A percentile compares a stretch with the other conserved stretches of the same genome.
phyloP scores from a whole-genome alignment of 1,140 invertebrate species.

The Leptinotarsa lineolata region DNA sequence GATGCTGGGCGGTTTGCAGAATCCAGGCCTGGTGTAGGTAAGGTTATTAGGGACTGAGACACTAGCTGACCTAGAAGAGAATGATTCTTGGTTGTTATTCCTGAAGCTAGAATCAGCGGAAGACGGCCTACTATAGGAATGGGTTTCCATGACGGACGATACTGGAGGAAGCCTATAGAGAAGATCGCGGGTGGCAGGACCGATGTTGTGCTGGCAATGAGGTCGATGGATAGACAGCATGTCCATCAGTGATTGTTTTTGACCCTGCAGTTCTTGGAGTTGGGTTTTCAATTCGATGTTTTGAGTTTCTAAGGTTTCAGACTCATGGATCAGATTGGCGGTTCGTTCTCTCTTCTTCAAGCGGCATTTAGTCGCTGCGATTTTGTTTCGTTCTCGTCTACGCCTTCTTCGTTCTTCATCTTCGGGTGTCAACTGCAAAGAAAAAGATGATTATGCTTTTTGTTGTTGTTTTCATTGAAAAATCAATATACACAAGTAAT shows the following conservation, averaged over 20 bases:
- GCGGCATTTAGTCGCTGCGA: slow-evolving; percentile 93
- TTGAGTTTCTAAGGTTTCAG: slow-evolving; percentile 82
- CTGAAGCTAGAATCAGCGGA: slow-evolving; percentile 38
- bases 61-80: slow-evolving; percentile 36
- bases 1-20: slow-evolving; percentile 48
- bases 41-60: slow-evolving; percentile 36
- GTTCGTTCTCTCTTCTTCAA: slow-evolving; percentile 92
- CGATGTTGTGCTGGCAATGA: slow-evolving; percentile 68
- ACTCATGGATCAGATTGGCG: slow-evolving; percentile 83
- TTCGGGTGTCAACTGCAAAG: slow-evolving; percentile 80
- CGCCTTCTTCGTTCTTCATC: slow-evolving; percentile 84
- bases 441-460: not conserved
- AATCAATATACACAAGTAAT: too few relatives aligned
- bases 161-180: slow-evolving; percentile 49
- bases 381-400: slow-evolving; percentile 89
- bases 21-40: slow-evolving; percentile 40
- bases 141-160: slow-evolving; percentile 51
- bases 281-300: slow-evolving; percentile 84
- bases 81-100: slow-evolving; percentile 38
- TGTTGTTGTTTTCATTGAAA: too few relatives aligned
- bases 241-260: slow-evolving; percentile 72
- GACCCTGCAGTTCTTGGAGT: slow-evolving; percentile 73
- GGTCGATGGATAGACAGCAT: slow-evolving; percentile 73
- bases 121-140: slow-evolving; percentile 50
- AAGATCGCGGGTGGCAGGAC: slow-evolving; percentile 43